These are phyloP conservation scores for Papio anubis DNA, from an alignment of 2,113 vertebrate species.

Conservation along the genomic window DNA sequence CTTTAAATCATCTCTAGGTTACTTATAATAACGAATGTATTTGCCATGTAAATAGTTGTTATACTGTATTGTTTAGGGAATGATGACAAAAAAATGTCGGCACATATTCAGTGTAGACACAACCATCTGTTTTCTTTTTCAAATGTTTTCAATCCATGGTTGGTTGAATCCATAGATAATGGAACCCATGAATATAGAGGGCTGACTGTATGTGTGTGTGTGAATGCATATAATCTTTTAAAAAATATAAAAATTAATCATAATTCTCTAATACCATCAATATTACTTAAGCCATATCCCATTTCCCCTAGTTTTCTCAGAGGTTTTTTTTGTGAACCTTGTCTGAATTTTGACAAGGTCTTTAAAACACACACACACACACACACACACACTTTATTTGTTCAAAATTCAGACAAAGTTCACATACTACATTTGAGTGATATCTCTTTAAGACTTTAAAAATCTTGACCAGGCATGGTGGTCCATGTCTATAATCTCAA, in stretches of 20 bases:
- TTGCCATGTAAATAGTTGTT: neutral
- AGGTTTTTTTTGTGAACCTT: no score
- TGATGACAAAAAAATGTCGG: neutral
- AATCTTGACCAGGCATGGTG: neutral
- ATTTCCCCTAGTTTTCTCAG: neutral
- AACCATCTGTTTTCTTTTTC: neutral
- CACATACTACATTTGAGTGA: neutral
- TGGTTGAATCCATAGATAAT: neutral
- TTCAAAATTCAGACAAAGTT: conserved; percentile 23
- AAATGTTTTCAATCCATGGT: neutral
- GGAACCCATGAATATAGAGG: neutral
- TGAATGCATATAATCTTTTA: neutral
- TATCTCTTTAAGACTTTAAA: neutral
- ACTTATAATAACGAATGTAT: neutral
- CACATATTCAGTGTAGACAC: neutral
- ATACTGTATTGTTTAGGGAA: neutral
- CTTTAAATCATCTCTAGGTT: neutral
- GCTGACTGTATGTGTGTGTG: neutral
- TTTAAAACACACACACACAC: no score
- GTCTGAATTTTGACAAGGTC: no score
- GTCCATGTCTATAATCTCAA: neutral
- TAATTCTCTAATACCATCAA: neutral
- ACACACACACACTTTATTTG: neutral
- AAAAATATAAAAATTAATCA: neutral
- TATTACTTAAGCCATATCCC: neutral